Evolutionary conservation across 1,140 invertebrate species (phyloP), one percentile per base, ranked within the genome.

Genomic region (Drosophila mayri): DNA sequence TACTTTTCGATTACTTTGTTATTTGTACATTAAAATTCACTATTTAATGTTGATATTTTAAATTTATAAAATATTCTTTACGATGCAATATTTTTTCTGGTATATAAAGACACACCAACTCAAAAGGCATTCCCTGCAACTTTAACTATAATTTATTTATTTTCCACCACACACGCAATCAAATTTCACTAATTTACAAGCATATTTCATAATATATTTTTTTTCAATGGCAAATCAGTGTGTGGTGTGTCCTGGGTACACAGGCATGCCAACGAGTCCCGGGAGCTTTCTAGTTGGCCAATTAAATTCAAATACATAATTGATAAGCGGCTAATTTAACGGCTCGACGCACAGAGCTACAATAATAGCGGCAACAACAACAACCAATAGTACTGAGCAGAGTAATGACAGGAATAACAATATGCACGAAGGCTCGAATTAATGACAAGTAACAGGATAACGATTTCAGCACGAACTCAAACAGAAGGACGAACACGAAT

Each of bases 401-500:
- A 81, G 62, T 62, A 71, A 49, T 49, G 68, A 73, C 73, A 47
- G 49, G 55, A 85, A 85, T 77, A 50, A 44, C 58, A 52, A 64
- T 63, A 46, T 65, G 60, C 43, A 50, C 64, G 59, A 72, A 76
- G 74, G 78, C 43, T 49, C 63, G 62, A 74, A 83, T 88, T 83
- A 87, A 76, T 79, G 72, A 88, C 84, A 87, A 88, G 84, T 88
- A 88, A 77, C 84, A 83, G 83, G 76, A 87, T 80, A 88, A 87
- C 81, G 65, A 83, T 88, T 80, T 87, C 76, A 77, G 76, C 83
- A 87, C 84, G 84, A 88, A 87, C 64, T 70, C 57, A 73, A 70
- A 52, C 54, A 76, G 43, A 75, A 54, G 35, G 54, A 38, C 40
- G 20, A 50, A 46, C 52, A 57, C 43, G 20, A 46, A 30, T 58